Conservation (phyloP, 1,140 invertebrate species). For the Eupeodes corollae region DNA sequence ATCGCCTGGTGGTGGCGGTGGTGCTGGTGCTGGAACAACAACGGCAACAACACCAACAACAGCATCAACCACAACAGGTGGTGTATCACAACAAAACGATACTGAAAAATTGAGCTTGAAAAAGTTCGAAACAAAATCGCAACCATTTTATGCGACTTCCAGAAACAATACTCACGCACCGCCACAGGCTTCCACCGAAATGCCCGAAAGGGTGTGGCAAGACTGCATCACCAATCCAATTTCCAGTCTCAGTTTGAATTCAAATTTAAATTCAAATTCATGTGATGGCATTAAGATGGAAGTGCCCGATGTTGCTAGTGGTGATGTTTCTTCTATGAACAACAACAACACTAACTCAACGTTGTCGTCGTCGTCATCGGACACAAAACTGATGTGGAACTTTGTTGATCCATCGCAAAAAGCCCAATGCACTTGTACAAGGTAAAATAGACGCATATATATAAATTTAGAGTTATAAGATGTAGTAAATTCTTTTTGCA, state of each 20-base stretch:
- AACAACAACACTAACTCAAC: constrained; percentile 22
- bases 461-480: not conserved
- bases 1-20: too few relatives aligned
- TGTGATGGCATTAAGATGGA: constrained; percentile 5
- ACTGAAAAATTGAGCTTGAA: not conserved
- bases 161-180: constrained; percentile 36
- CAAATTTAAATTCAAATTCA: too few relatives aligned
- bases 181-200: constrained; percentile 43
- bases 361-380: constrained; percentile 20
- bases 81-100: not conserved
- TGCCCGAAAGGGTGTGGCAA: constrained; percentile 67
- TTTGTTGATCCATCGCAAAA: constrained; percentile 77
- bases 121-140: constrained; percentile 25
- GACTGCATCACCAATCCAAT: constrained; percentile 48
- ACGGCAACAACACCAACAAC: not conserved
- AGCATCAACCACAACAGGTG: constrained; percentile 3
- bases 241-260: constrained; percentile 14
- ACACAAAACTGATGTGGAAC: constrained; percentile 50
- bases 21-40: too few relatives aligned
- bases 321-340: constrained; percentile 13
- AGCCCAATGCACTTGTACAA: constrained; percentile 66
- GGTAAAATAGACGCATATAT: constrained; percentile 41
- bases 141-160: constrained; percentile 34
- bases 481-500: constrained; percentile 15
- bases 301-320: too few relatives aligned